Evolutionary conservation across 2,113 vertebrate species (phyloP).

Genomic region (Asarcornis scutulata): DNA sequence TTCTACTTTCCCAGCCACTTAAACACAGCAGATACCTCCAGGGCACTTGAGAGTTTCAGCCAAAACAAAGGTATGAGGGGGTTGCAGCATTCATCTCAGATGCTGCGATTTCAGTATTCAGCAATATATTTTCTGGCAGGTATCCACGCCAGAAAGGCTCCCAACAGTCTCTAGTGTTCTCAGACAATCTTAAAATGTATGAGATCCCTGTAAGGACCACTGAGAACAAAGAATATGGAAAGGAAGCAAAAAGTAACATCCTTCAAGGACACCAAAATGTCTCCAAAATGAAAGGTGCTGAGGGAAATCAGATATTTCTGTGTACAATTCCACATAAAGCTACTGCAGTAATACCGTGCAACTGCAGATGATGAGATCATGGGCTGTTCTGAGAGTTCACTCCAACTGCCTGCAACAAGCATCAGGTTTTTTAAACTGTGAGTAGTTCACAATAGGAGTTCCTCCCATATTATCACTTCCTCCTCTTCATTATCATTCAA

Average conservation of each 20-base stretch:
- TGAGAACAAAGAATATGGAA: not conserved
- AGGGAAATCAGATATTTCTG: not conserved
- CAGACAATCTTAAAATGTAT: not conserved
- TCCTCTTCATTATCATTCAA: not conserved
- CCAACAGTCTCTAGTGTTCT: not conserved
- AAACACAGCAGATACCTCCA: slow-evolving; percentile 38
- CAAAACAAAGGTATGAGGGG: slow-evolving; percentile 39
- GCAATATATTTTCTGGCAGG: slow-evolving; percentile 55
- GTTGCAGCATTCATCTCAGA: slow-evolving; percentile 53
- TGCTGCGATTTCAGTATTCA: slow-evolving; percentile 57
- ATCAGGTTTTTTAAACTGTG: not conserved
- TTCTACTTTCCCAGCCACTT: slow-evolving; percentile 69
- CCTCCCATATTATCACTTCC: not conserved
- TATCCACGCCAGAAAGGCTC: slow-evolving; percentile 36
- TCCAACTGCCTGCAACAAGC: not conserved
- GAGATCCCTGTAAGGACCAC: not conserved
- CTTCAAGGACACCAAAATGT: not conserved
- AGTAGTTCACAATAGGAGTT: not conserved
- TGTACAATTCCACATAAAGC: not conserved
- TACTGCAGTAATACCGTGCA: not conserved
- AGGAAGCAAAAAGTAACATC: not conserved
- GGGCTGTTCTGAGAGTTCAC: not conserved
- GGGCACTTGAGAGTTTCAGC: slow-evolving; percentile 59
- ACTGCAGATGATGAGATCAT: not conserved
- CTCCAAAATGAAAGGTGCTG: not conserved